Base-by-base conservation (phyloP, 2,888 invertebrate species). In the Liopterus haemorrhoidalis region DNA sequence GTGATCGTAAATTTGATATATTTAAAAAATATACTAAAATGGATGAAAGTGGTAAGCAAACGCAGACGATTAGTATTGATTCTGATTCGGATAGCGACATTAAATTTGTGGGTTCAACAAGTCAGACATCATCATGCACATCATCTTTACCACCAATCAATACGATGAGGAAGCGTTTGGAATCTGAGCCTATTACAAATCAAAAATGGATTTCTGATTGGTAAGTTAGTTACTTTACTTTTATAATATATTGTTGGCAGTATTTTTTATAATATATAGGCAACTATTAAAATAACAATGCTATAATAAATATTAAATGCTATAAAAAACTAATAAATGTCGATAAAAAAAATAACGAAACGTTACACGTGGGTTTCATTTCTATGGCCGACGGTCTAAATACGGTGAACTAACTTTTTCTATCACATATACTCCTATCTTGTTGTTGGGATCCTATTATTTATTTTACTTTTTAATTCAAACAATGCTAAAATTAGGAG, bases 131-230 rank as follows among this genome's bases (percentile, higher is more conserved):
- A n/a, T n/a, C n/a, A n/a, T n/a, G n/a, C n/a, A n/a, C n/a, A n/a
- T n/a, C n/a, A n/a, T n/a, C n/a, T n/a, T 61, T 68, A 2, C 62
- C 61, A 20, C 62, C 62, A 12, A 55, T 68, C 4, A 82, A 82
- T 59, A 70, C 78, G 19, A 65, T 82, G 15, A 71, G 73, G 54
- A 75, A 74, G 18, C 71, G 75, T 3, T 67, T 74, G n/a, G 74
- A 69, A 55, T 70, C 73, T 16, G 70, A 67, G 14, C 69, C 71
- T 1, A 60, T 73, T 6, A 68, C 73, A 4, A 71, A 73, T 12
- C 59, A 62, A 0, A 69, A 74, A 48, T 82, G 78, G 78, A 60
- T 81, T 5, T 50, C 63, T 3, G 71, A 74, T 51, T 57, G 76
- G 66, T 68, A 61, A 65, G 66, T 66, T 49, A 11, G 11, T 46